Base-by-base conservation (phyloP, 2,888 invertebrate genomes). In the Agonopterix alstromeriana region DNA sequence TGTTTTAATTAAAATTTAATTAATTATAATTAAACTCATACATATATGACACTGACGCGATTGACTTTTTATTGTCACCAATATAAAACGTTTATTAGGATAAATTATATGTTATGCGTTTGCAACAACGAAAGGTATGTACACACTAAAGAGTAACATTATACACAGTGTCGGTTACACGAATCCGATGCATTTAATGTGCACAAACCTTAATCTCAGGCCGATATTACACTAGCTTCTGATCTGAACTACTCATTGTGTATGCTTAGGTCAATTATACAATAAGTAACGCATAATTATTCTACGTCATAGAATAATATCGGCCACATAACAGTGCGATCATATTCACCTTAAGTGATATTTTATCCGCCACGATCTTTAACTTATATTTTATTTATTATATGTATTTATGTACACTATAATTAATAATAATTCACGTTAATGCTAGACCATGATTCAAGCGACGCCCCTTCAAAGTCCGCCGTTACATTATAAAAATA, bases 51-150 rank as follows among this genome's bases (percentile, higher is more conserved):
- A 82, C 78, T 67, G 70, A 71, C 66, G 65, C 67, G 68, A 73
- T 75, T 74, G 74, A 78, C 75, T 70, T 57, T 60, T 77, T 72
- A 79, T 73, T 77, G 76, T 79, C 77, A 73, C 60, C 61, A 63
- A 65, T 63, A 55, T 49, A 55, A 53, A 14, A 46, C 36, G 4
- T 45, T 53, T 55, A 53, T 56, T 46, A 52, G 51, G 50, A 51
- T 44, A 51, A 47, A 54, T 42, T 46, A 57, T 47, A 52, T 52
- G 36, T 50, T 27, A 27, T 27, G 27, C 27, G 27, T 27, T 27
- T 27, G 27, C 27, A 27, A 27, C 17, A 50, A 45, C 46, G 59
- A 55, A 60, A 69, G 63, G 62, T 67, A 64, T 69, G 70, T 71
- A 72, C 76, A 74, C 67, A 68, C 56, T 61, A 65, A 59, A 60